phyloP scores from a whole-genome alignment of 2,113 vertebrate species.

The Proteles cristata region DNA sequence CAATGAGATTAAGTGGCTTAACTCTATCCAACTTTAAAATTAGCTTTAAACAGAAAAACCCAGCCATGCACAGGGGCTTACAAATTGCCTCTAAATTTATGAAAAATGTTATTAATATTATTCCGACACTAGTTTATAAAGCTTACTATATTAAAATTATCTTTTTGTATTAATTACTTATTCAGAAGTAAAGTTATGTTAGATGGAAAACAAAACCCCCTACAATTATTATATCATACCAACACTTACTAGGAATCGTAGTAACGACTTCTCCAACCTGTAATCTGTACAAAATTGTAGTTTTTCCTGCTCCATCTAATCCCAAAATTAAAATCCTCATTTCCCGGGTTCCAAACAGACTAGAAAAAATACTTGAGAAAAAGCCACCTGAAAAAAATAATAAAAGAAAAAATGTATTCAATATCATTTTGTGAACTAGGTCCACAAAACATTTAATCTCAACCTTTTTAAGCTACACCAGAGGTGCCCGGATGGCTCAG shows the following conservation, averaged over 20 bases:
- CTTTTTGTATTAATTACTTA: neutral
- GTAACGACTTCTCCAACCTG: conserved; percentile 99
- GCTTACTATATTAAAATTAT: neutral
- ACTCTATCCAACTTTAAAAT: neutral
- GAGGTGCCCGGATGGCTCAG: too few species aligned
- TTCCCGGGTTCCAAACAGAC: conserved; percentile 96
- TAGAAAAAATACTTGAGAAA: conserved; percentile 97
- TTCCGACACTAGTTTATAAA: neutral
- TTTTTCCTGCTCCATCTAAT: conserved; percentile 98
- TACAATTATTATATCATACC: neutral
- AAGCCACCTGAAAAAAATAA: conserved; percentile 90
- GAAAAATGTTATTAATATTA: neutral
- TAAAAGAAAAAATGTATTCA: conserved; percentile 34
- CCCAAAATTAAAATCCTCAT: conserved; percentile 99
- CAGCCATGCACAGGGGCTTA: neutral
- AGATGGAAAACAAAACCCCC: neutral
- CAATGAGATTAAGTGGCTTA: neutral
- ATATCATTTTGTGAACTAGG: conserved; percentile 7
- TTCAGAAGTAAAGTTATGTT: neutral
- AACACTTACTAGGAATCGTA: conserved; percentile 96
- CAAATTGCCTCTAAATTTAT: neutral
- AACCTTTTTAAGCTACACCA: neutral
- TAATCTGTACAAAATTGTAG: conserved; percentile 97
- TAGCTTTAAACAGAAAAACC: neutral
- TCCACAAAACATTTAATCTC: conserved; percentile 47